Evolutionary conservation across 2,797 vertebrate genomes (phyloP).

Genomic region (Pterois miles): DNA sequence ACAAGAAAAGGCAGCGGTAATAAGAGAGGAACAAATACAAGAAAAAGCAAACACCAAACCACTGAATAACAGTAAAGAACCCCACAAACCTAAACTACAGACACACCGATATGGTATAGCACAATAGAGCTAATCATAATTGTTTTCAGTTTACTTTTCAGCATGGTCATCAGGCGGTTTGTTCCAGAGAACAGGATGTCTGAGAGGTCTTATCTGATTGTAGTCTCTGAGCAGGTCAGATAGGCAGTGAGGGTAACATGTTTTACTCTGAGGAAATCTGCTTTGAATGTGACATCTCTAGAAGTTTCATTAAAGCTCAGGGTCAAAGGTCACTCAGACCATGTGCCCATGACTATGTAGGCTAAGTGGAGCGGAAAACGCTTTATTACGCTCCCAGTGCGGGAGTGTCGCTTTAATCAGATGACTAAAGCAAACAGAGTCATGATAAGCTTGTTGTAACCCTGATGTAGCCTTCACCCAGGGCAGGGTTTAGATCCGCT

Average conservation of each 20-base stretch:
- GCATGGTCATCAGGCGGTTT: not conserved
- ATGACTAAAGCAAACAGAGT: constrained; percentile 48
- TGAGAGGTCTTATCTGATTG: no score
- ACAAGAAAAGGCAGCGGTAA: not conserved
- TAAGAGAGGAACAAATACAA: not conserved
- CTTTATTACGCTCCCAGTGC: constrained; percentile 8
- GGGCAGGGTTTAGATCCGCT: constrained; percentile 11
- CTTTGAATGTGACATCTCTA: constrained; percentile 1
- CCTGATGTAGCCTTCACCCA: constrained; percentile 14
- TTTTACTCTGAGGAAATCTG: not conserved
- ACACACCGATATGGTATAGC: not conserved
- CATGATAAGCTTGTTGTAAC: constrained; percentile 47
- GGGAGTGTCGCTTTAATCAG: constrained; percentile 49
- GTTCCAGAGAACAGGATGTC: not conserved
- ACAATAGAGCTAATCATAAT: not conserved
- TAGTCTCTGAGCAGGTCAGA: not conserved
- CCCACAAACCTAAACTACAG: not conserved
- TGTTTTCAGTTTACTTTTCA: not conserved
- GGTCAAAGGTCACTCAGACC: constrained; percentile 42
- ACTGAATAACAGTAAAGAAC: not conserved
- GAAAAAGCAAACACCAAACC: not conserved
- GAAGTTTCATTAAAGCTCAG: constrained; percentile 14
- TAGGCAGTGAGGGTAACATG: not conserved
- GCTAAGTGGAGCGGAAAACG: constrained; percentile 16
- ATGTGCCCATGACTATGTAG: not conserved